Conservation (phyloP, 23 tunicate genomes). For the Styela clava region DNA sequence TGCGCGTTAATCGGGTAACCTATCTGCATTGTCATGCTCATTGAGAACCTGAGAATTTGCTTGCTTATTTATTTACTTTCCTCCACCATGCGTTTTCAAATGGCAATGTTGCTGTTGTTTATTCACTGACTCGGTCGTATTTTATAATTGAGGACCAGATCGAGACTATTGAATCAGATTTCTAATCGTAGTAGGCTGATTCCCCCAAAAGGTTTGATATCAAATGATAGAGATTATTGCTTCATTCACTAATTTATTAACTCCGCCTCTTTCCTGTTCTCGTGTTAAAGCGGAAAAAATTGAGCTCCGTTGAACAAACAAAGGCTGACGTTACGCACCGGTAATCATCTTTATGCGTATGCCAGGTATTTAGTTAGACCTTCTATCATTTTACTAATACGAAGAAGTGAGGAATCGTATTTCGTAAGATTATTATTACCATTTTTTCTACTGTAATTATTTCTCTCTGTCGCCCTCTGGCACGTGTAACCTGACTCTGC, state of each 20-base stretch:
- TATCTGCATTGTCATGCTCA: constrained; percentile 14
- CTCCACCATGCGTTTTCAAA: background rate
- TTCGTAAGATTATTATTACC: background rate
- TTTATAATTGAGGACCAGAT: background rate
- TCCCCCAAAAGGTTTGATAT: background rate
- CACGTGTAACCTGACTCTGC: background rate
- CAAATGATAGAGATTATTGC: constrained; percentile 12
- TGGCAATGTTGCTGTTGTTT: background rate
- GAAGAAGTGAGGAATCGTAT: too few species aligned
- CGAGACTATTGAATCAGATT: background rate
- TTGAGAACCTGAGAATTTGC: background rate
- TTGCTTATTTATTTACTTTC: background rate
- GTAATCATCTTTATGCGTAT: background rate
- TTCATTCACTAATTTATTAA: constrained; percentile 2
- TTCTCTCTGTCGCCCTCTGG: background rate
- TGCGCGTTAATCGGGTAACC: background rate
- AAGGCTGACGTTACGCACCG: background rate
- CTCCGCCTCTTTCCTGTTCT: background rate
- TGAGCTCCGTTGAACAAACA: constrained; percentile 9
- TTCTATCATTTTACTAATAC: background rate
- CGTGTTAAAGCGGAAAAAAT: background rate
- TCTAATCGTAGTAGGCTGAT: too few species aligned
- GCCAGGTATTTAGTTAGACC: background rate
- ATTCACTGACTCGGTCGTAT: background rate
- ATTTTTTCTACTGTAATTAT: background rate